These are phyloP conservation scores for Monodelphis domestica DNA, from an alignment of 2,797 vertebrate genomes.

Conservation along the genomic window DNA sequence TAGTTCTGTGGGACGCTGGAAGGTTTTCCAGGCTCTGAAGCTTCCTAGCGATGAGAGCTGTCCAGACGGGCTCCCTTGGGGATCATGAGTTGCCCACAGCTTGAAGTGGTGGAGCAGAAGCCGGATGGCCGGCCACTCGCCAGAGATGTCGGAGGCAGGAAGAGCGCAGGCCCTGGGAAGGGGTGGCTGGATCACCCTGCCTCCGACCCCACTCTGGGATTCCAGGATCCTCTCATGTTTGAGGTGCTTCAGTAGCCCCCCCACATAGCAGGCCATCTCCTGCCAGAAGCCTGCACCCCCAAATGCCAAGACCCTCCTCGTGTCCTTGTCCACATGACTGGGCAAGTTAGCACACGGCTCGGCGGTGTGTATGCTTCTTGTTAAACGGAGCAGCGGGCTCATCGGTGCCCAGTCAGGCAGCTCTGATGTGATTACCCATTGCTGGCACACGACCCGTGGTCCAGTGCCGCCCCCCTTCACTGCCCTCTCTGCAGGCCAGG, in stretches of 20 bases:
- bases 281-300: neutral
- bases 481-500: constrained; percentile 4
- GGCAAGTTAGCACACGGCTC: neutral
- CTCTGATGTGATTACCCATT: constrained; percentile 52
- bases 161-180: neutral
- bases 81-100: neutral
- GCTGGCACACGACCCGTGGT: neutral
- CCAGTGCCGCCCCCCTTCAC: constrained; percentile 30
- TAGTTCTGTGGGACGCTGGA: neutral
- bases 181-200: neutral
- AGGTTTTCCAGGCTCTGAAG: neutral
- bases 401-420: constrained; percentile 40
- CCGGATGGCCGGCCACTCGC: neutral
- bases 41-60: neutral
- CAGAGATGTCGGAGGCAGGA: neutral
- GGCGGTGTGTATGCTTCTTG: neutral
- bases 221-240: neutral
- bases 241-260: neutral
- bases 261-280: neutral
- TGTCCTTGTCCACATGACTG: neutral
- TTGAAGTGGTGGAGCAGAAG: neutral
- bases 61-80: neutral
- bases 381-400: constrained; percentile 65
- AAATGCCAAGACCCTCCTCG: neutral
- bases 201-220: neutral